Evolutionary conservation across 2,797 vertebrate species (phyloP).

Genomic region (Hylomyscus alleni): DNA sequence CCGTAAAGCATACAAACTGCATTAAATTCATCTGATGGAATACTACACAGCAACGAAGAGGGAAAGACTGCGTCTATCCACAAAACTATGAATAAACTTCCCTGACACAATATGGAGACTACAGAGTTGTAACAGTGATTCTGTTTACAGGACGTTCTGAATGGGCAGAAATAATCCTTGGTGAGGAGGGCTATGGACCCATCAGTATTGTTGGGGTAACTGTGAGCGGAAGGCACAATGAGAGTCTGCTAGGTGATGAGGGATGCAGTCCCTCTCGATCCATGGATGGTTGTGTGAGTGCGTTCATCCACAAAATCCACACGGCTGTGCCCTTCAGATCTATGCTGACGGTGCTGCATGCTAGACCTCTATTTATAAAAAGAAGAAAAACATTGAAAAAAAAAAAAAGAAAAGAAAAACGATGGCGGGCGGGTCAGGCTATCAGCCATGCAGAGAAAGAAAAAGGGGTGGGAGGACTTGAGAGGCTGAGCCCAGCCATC

Average conservation of each 20-base stretch:
- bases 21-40: fast-evolving
- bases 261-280: not conserved
- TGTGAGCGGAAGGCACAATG: not conserved
- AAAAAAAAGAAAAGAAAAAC: not conserved
- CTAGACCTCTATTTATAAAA: not conserved
- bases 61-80: not conserved
- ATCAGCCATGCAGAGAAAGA: not conserved
- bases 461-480: not conserved
- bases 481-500: not conserved
- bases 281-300: not conserved
- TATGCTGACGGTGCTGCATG: not conserved
- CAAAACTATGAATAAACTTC: not conserved
- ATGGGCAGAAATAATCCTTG: not conserved
- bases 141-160: not conserved
- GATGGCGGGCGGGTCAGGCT: not conserved
- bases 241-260: not conserved
- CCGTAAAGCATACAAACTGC: not conserved
- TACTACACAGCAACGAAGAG: not conserved
- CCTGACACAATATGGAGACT: not conserved
- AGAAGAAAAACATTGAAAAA: not conserved
- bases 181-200: not conserved
- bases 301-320: not conserved
- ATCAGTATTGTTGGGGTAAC: not conserved
- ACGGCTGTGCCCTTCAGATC: not conserved
- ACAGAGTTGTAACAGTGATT: not conserved